Conservation (phyloP, 2,113 vertebrate genomes). For the Narcine bancroftii region DNA sequence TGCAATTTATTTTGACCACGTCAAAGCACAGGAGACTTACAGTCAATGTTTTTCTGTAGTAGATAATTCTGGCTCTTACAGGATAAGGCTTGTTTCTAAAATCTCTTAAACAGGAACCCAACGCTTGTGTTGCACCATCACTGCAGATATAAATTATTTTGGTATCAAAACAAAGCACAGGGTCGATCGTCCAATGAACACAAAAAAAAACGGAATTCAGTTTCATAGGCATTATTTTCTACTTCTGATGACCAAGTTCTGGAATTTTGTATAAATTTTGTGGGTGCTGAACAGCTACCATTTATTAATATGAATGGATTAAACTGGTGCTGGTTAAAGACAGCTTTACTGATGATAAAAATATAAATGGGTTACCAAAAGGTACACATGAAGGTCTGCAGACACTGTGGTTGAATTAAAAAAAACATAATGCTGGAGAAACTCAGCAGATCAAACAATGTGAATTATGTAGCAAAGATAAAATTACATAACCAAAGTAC, state of each 20-base stretch:
- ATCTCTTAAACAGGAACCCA: slow-evolving; percentile 87
- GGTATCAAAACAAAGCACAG: slow-evolving; percentile 33
- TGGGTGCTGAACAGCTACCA: no score
- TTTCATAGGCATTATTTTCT: no score
- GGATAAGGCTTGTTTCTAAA: slow-evolving; percentile 96
- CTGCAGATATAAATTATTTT: slow-evolving; percentile 49
- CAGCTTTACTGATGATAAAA: no score
- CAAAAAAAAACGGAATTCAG: not conserved
- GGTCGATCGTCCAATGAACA: not conserved
- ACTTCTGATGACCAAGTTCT: not conserved
- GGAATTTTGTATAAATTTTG: not conserved
- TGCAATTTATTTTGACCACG: not conserved
- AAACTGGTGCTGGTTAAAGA: no score
- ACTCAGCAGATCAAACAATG: no score
- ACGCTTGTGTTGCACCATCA: slow-evolving; percentile 75
- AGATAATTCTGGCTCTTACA: slow-evolving; percentile 73
- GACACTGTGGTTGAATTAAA: no score
- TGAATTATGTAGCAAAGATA: no score
- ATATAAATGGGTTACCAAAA: no score
- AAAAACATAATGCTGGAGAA: no score
- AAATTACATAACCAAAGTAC: no score
- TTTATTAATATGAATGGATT: no score
- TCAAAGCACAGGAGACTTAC: slow-evolving; percentile 55
- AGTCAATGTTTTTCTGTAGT: slow-evolving; percentile 76
- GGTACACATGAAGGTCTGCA: no score